Base-by-base conservation (phyloP, 23 tunicate species). In the Oikopleura dioica region DNA sequence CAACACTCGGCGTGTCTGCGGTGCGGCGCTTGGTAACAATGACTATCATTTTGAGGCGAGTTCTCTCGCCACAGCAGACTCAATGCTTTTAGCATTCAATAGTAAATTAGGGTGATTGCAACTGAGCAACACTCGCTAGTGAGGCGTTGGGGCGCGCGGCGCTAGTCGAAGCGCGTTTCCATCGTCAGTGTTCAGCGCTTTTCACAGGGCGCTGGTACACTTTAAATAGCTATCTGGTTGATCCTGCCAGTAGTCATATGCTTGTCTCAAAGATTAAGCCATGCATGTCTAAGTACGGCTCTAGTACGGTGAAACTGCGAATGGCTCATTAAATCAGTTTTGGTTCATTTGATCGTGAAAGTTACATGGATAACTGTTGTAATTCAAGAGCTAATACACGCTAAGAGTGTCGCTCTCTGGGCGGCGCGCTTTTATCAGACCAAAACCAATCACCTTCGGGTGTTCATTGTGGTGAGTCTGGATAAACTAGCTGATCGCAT, bases 401-500 rank as follows among this genome's bases (percentile, higher is more conserved):
- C 79, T 2, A 4, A 24, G 9, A 51, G 77, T 31, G 30, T 31
- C 30, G 77, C 12, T n/a, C n/a, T n/a, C n/a, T n/a, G n/a, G n/a
- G n/a, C n/a, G 77, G 77, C 77, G 79, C 51, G 79, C 79, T 9
- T 51, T 77, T 77, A 51, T 51, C 9, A 51, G 77, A 77, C 23
- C 79, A 77, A 77, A 51, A 77, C 78, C 67, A 78, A 36, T 37
- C 34, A n/a, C n/a, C n/a, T n/a, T n/a, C n/a, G n/a, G n/a, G n/a
- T n/a, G n/a, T n/a, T n/a, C n/a, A n/a, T n/a, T 37, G 72, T 81
- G 84, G 78, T 37, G 82, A 81, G 38, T 81, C 84, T 81, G 84
- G 84, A 68, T 81, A 81, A 78, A 77, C 75, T 35, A 32, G 85
- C 82, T 67, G 85, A 82, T 82, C 85, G 85, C 75, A 68, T 78